Percentiles rank a stretch among this genome's conserved stretches.
These are phyloP conservation scores for Sebastes goodei DNA, from an alignment of 2,797 vertebrate genomes.

Conservation along the genomic window DNA sequence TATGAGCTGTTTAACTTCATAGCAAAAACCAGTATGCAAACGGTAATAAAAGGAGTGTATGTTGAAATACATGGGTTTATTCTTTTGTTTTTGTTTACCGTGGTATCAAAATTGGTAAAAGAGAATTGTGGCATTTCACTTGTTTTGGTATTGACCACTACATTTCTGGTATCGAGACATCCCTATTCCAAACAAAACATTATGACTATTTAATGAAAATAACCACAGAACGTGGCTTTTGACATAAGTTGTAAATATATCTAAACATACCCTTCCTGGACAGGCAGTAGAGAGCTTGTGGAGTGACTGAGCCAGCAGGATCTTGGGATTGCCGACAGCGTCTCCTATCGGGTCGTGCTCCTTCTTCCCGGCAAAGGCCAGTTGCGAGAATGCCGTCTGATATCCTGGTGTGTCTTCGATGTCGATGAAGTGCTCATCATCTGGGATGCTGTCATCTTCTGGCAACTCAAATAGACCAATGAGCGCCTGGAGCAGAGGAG, in stretches of 20 bases:
- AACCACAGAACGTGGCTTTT: background rate
- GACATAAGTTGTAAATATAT: background rate
- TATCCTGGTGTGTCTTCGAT: constrained; percentile 98
- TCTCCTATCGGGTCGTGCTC: constrained; percentile 96
- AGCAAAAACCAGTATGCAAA: too few species aligned
- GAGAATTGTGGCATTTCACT: too few species aligned
- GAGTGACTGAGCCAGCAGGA: constrained; percentile 95
- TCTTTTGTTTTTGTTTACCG: too few species aligned
- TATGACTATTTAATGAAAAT: background rate
- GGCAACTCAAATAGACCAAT: constrained; percentile 97
- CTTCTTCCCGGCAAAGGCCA: constrained; percentile 97
- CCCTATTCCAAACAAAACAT: background rate
- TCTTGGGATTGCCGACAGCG: constrained; percentile 92
- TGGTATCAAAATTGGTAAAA: too few species aligned
- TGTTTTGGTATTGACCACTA: too few species aligned
- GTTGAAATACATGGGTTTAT: too few species aligned
- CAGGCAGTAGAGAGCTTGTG: constrained; percentile 96
- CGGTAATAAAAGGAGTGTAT: too few species aligned
- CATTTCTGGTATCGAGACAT: too few species aligned
- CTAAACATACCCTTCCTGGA: constrained; percentile 90
- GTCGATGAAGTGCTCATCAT: constrained; percentile 98
- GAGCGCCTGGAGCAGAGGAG: constrained; percentile 93
- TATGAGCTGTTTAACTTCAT: too few species aligned
- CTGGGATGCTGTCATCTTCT: constrained; percentile 96
- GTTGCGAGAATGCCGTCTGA: constrained; percentile 97